Percentiles rank a stretch among this genome's conserved stretches.
These are phyloP conservation scores for Ochotona princeps DNA, from an alignment of 2,113 vertebrate genomes.

Conservation along the genomic window DNA sequence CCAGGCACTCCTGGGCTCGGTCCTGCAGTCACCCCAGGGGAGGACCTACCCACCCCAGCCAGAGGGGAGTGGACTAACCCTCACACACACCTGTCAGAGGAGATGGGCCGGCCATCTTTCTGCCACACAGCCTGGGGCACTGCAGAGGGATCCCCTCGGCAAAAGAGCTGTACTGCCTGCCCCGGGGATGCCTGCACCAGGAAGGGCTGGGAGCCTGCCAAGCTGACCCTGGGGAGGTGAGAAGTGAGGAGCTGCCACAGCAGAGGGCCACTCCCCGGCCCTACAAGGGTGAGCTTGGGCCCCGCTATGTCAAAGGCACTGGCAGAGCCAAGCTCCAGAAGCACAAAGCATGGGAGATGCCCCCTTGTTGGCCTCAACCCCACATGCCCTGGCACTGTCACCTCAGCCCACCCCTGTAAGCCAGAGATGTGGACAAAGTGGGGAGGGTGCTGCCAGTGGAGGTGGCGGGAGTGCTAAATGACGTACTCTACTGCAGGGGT, in stretches of 20 bases:
- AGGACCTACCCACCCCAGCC: not conserved
- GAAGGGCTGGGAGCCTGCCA: slow-evolving; percentile 88
- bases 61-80: not conserved
- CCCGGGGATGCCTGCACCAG: slow-evolving; percentile 89
- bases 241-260: not conserved
- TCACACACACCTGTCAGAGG: slow-evolving; percentile 88
- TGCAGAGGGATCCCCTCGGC: slow-evolving; percentile 85
- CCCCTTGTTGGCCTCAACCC: rapidly evolving
- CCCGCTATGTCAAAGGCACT: not conserved
- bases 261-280: not conserved
- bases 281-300: not conserved
- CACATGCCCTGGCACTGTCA: rapidly evolving
- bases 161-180: slow-evolving; percentile 91
- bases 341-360: rapidly evolving
- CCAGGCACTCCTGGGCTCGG: not conserved
- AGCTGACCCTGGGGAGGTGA: slow-evolving; percentile 84
- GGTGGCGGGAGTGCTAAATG: not conserved
- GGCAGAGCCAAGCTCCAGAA: not conserved
- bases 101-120: slow-evolving; percentile 88
- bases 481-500: not conserved
- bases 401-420: not conserved
- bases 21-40: not conserved
- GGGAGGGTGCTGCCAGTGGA: too few species aligned
- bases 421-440: not conserved
- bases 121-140: slow-evolving; percentile 90